Base-by-base conservation (phyloP, 2,888 invertebrate genomes). In the Coleophora deauratella region DNA sequence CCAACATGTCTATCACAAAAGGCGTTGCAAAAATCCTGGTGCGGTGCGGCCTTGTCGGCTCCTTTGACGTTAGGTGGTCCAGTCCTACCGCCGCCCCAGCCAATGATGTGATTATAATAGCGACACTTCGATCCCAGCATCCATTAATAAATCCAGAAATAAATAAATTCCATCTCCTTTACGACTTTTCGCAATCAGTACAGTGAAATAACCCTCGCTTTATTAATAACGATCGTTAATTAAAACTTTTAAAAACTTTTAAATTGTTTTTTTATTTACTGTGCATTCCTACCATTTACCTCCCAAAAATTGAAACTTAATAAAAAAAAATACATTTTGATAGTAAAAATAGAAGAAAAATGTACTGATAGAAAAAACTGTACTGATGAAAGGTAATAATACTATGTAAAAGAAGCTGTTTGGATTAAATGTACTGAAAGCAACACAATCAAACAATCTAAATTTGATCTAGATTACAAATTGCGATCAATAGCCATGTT, bases 61-160 rank as follows among this genome's bases (percentile, higher is more conserved):
- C 74, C 75, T 85, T 84, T 84, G 81, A 79, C 68, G 68, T 68
- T 78, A 82, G 85, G 84, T 84, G 82, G 84, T 80, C 75, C 64
- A 59, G 55, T 55, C 21, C 62, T 62, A 56, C 59, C 46, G 54
- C 57, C 55, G 55, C 53, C 51, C 62, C 21, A 21, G 21, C 21
- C 61, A 68, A 57, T 81, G 79, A 85, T 81, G 80, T 77, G 80
- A 77, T 80, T 82, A 82, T 84, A 82, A 85, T 85, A 79, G 79
- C 78, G 72, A 74, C 75, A 81, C 70, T 74, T 71, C 69, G 55
- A 68, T 66, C 59, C 72, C n/a, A n/a, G 66, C 65, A 66, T 59
- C 57, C 65, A 62, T 68, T 66, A 62, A 71, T 67, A 70, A 64
- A 66, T 63, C 63, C 62, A 62, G 58, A 65, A 66, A 62, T 56